Evolutionary conservation across 1,140 invertebrate species (phyloP).

Genomic region (Caenorhabditis briggsae): DNA sequence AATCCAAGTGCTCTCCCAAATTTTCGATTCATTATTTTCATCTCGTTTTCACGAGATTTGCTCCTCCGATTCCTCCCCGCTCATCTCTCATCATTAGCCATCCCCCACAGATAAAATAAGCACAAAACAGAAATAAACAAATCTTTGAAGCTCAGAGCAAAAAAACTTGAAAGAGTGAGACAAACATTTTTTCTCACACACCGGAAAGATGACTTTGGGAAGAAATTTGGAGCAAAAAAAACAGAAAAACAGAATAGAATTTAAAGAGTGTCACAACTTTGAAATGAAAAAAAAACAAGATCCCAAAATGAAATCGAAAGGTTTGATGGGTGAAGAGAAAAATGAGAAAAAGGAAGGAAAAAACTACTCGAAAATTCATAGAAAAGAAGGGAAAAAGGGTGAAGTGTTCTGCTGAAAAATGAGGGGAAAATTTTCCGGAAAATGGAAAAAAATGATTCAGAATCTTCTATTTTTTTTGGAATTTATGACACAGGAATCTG

Average conservation of each 20-base stretch:
- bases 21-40: background rate
- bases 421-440: too few relatives aligned
- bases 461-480: too few relatives aligned
- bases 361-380: conserved; percentile 1
- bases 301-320: too few relatives aligned
- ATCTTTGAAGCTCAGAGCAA: background rate
- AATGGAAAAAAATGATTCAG: too few relatives aligned
- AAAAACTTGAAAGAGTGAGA: background rate
- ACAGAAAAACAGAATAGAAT: background rate
- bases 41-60: background rate
- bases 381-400: background rate
- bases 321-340: too few relatives aligned
- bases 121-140: conserved; percentile 14
- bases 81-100: background rate
- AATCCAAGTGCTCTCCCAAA: too few relatives aligned
- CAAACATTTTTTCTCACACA: background rate
- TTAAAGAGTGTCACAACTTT: too few relatives aligned
- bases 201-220: background rate
- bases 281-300: background rate
- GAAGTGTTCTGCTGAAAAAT: too few relatives aligned
- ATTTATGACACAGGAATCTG: too few relatives aligned
- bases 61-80: background rate
- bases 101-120: background rate
- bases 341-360: too few relatives aligned
- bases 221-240: conserved; percentile 18